Evolutionary conservation across 2,888 invertebrate species (phyloP), one percentile per base, ranked within the genome.

Genomic region (Parnassius mnemosyne): DNA sequence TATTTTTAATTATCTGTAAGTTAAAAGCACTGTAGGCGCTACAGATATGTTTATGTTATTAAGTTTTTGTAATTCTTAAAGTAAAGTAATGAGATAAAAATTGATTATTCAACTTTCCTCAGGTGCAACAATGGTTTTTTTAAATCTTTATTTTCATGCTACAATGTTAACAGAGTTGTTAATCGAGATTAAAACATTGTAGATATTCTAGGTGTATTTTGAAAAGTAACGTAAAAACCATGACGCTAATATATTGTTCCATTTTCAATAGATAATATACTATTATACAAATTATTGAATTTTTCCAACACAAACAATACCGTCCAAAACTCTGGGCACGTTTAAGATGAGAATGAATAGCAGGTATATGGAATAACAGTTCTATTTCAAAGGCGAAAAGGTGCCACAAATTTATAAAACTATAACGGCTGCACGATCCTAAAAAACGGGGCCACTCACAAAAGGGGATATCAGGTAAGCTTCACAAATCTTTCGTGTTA

Each of bases 401-500:
- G 68, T 72, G 71, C 67, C 73, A 75, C 73, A 72, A 79, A 81
- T 80, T 76, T 77, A 49, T 80, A 82, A 75, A 78, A 75, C 68
- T 73, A 79, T 78, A 83, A 80, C 80, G 76, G 72, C 65, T 70
- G 70, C 76, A 73, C 69, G 66, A 72, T 75, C 77, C 79, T 78
- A 73, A 73, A 78, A 71, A 70, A 74, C 66, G 68, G 69, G 70
- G 71, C 74, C 75, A 80, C 61, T 47, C n/a, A 69, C n/a, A 60
- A 80, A 85, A 79, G 78, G 74, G 74, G 74, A 71, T 49, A 53
- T 55, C 85, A 82, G 83, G 83, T 82, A 78, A 75, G 70, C 77
- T 76, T 79, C 74, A 77, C 69, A 79, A 81, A 80, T 81, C 80
- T 81, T 80, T 71, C 80, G 75, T 77, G 79, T 80, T 77, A 79